phyloP scores from a whole-genome alignment of 1,140 invertebrate genomes.

The Drosophila mayri region DNA sequence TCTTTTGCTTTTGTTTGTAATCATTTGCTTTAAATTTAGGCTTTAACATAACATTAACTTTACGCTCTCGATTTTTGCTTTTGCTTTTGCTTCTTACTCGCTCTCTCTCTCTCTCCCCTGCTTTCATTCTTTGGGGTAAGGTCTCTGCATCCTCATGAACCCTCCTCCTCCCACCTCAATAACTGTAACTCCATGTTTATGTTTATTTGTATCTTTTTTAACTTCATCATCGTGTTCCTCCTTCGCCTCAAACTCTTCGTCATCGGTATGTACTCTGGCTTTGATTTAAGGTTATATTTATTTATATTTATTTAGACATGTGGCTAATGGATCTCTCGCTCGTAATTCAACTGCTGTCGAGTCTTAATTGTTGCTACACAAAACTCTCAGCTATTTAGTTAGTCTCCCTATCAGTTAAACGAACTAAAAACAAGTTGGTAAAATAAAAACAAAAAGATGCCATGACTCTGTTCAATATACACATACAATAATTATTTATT shows the following conservation, averaged over 20 bases:
- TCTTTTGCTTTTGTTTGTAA: constrained; percentile 18
- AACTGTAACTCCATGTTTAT: constrained; percentile 3
- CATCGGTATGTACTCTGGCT: constrained; percentile 12
- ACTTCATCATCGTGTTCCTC: constrained; percentile 3
- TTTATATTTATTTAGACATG: constrained; percentile 13
- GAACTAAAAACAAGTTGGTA: constrained; percentile 38
- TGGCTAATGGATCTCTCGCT: constrained; percentile 21
- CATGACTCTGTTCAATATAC: constrained; percentile 49
- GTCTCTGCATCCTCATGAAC: background rate
- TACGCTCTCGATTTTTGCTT: constrained; percentile 50
- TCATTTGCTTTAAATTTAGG: constrained; percentile 45
- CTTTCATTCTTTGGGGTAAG: constrained; percentile 7
- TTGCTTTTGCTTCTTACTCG: constrained; percentile 16
- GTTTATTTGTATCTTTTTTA: background rate
- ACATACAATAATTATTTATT: constrained; percentile 31
- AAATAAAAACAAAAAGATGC: constrained; percentile 46
- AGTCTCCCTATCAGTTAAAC: constrained; percentile 29
- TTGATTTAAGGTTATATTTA: constrained; percentile 8
- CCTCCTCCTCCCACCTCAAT: constrained; percentile 1
- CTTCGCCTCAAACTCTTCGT: background rate
- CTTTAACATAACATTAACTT: constrained; percentile 72
- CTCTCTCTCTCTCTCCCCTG: constrained; percentile 19
- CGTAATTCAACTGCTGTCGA: background rate
- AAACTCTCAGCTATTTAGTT: constrained; percentile 8
- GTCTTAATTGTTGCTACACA: constrained; percentile 22